These are phyloP conservation scores for Mongoloraphidia duomilia DNA, from an alignment of 2,888 invertebrate genomes.

Conservation along the genomic window DNA sequence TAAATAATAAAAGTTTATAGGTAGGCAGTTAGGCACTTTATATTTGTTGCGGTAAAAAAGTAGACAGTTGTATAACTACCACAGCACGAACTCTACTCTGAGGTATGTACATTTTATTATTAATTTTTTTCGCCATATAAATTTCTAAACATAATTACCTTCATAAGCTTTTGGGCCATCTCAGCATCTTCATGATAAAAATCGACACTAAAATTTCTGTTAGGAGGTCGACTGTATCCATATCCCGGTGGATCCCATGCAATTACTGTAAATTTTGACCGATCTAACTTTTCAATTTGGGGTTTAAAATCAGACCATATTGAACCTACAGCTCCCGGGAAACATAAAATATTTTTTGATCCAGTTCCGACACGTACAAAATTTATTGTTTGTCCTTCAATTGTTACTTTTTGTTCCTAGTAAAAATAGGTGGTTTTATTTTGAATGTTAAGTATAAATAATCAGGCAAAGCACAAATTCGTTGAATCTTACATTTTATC, in stretches of 20 bases:
- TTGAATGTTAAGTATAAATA: constrained; percentile 14
- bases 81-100: too few species aligned
- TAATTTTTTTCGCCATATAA: too few species aligned
- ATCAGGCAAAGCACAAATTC: neutral
- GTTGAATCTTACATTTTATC: too few species aligned
- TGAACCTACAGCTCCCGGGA: constrained; percentile 71
- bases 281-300: constrained; percentile 52
- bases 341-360: constrained; percentile 44
- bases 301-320: constrained; percentile 73
- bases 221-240: constrained; percentile 68
- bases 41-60: too few species aligned
- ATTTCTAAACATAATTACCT: constrained; percentile 27
- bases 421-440: too few species aligned
- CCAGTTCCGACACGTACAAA: constrained; percentile 48
- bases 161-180: constrained; percentile 54
- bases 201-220: constrained; percentile 50
- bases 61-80: too few species aligned
- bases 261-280: constrained; percentile 44
- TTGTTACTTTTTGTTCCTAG: constrained; percentile 47
- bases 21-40: too few species aligned
- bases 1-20: neutral
- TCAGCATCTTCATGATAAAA: constrained; percentile 66
- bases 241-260: constrained; percentile 84
- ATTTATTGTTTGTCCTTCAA: constrained; percentile 45
- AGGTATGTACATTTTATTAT: too few species aligned